These are phyloP conservation scores for Macaca nemestrina DNA, from an alignment of 2,113 vertebrate species.

Conservation along the genomic window DNA sequence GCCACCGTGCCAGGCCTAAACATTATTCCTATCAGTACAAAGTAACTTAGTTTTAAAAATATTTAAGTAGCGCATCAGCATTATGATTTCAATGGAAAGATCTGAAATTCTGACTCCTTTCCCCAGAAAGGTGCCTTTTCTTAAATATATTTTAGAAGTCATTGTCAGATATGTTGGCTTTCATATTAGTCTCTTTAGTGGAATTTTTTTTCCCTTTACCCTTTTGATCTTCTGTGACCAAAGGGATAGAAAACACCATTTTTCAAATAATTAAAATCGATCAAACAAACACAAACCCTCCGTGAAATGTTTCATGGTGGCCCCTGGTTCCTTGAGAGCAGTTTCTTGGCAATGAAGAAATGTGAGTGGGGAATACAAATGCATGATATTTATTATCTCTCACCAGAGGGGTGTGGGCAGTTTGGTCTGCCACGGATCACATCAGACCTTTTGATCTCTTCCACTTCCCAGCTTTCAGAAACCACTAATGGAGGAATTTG, in stretches of 20 bases:
- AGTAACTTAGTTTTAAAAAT: slow-evolving; percentile 39
- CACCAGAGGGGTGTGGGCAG: background rate
- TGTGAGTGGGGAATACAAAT: background rate
- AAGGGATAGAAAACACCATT: slow-evolving; percentile 51
- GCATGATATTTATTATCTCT: background rate
- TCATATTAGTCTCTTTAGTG: background rate
- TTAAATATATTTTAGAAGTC: slow-evolving; percentile 31
- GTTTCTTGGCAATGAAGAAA: slow-evolving; percentile 58
- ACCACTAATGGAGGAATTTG: background rate
- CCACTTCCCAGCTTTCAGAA: background rate
- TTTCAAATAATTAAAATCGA: slow-evolving; percentile 69
- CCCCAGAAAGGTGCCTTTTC: background rate
- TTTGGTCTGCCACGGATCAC: background rate
- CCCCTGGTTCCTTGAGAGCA: slow-evolving; percentile 30
- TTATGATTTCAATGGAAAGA: slow-evolving; percentile 8
- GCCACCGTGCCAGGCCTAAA: no score
- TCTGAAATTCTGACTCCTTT: slow-evolving; percentile 38
- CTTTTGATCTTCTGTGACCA: slow-evolving; percentile 24
- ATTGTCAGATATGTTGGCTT: background rate
- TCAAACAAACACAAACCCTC: slow-evolving; percentile 17
- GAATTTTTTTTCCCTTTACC: background rate
- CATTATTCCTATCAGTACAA: no score
- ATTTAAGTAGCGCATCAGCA: background rate
- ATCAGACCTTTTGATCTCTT: background rate
- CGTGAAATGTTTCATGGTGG: slow-evolving; percentile 28